Evolutionary conservation across 2,797 vertebrate species (phyloP), one percentile per base, ranked within the genome.

Genomic region (Lepus oiostolus): DNA sequence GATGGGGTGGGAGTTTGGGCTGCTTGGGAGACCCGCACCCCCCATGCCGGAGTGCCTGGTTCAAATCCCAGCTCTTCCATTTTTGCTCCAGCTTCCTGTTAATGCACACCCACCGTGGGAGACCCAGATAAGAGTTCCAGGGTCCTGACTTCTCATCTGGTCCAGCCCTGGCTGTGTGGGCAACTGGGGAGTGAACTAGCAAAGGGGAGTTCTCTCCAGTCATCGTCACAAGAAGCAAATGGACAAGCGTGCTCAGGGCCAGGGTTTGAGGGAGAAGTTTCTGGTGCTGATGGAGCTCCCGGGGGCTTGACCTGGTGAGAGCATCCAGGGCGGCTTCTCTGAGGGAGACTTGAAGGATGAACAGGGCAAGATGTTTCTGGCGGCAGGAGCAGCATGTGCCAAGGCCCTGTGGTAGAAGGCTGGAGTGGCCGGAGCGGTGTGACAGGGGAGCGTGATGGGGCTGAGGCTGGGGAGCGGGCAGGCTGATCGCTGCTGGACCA

Each of bases 371-470:
- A 68, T 16, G 32, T 52, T 14, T 22, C 58, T 71, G 85, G 38
- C 16, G 42, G 47, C 0, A 9, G 13, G 54, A 26, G 30, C 9
- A 38, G 87, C 54, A 30, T 4, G 1, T 84, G 71, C 93, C 88
- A 76, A 92, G 79, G 93, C 35, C 85, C 88, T 79, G 83, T 52
- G 87, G 89, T 67, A 0, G 84, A 79, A 63, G 76, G 13, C 62
- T 65, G n/a, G 71, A 11, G 7, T 7, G 28, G 22, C 54, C 72
- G 7, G 42, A 52, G n/a, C 24, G 28, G 22, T 12, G 0, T 42
- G 5, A 16, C 30, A 13, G 22, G 13, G 52, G 35, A 74, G 14
- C 5, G 5, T 50, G 47, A n/a, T 42, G 5, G 28, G n/a, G 42
- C 24, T 16, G 72, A 89, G 62, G 80, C 71, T 63, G 42, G 81